Base-by-base conservation (phyloP, 2,113 vertebrate species). In the Hystrix brachyura region DNA sequence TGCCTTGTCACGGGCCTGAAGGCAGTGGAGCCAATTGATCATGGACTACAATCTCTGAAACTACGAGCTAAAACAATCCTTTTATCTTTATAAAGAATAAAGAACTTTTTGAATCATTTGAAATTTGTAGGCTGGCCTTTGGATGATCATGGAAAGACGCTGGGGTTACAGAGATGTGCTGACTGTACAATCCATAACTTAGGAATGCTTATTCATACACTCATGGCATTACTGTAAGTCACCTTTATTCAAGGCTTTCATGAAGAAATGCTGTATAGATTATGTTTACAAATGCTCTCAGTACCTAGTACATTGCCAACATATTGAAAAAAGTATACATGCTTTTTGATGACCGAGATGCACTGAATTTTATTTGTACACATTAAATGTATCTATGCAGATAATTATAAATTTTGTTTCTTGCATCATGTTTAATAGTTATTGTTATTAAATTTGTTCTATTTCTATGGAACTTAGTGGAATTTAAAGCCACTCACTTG, bases 401-500 rank as follows among this genome's bases (percentile, higher is more conserved):
- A 80, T 78, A 67, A 51, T 27, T 76, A 29, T 53, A 79, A 82
- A 74, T 80, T 72, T 79, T 95, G 55, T 60, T 60, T 34, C 59
- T n/a, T 78, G 71, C 4, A 78, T 72, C 79, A 38, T 90, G 14
- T 78, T 82, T 90, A 90, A 13, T 12, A 83, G 57, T 89, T 71
- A 83, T 67, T 6, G 59, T 65, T 74, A 74, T 55, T 92, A 93
- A 94, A 69, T 90, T 91, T 64, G 0, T 64, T 90, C 17, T 19
- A 72, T 19, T 82, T 79, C 27, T 60, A 65, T 19, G 90, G 60
- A 71, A 90, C 78, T 95, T 86, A 85, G 21, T 91, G 25, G 34
- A 72, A 90, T 93, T 91, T 91, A 91, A 95, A 72, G 46, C n/a
- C 46, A 91, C 78, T 85, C 4, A 51, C 13, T 93, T 93, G 64